Conservation (phyloP, 2,797 vertebrate genomes). For the Pseudochaenichthys georgianus region DNA sequence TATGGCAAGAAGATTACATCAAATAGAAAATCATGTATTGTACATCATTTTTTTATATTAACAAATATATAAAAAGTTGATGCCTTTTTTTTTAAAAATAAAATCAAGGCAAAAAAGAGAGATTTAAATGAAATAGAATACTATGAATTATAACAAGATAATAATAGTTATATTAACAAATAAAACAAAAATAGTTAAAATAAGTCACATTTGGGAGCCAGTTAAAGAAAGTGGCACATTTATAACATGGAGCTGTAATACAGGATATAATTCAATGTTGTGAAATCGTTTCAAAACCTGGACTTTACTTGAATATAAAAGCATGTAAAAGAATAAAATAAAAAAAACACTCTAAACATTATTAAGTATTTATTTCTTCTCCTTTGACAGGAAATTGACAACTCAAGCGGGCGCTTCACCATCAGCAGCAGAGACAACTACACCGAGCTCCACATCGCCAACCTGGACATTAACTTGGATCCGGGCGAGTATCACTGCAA, state of each 20-base stretch:
- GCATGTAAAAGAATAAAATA: background rate
- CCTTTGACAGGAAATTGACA: conserved; percentile 88
- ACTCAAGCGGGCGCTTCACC: conserved; percentile 90
- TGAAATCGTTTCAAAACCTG: background rate
- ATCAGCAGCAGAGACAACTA: conserved; percentile 93
- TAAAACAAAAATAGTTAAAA: background rate
- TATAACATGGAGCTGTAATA: background rate
- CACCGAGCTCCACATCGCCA: conserved; percentile 91
- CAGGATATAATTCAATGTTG: background rate
- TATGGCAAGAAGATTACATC: background rate
- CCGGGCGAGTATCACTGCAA: conserved; percentile 96
- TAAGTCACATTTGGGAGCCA: background rate
- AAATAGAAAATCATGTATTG: background rate
- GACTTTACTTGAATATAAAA: background rate
- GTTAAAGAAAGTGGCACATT: background rate
- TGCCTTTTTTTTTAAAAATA: background rate
- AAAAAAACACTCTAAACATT: background rate
- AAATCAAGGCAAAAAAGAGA: background rate
- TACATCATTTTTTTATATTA: background rate
- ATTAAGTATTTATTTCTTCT: background rate
- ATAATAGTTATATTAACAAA: background rate
- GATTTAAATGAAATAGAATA: background rate
- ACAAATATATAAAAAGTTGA: too few relatives aligned
- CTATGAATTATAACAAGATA: background rate
- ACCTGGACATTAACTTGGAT: conserved; percentile 92